Base-by-base conservation (phyloP, 2,888 invertebrate species). In the Urechis unicinctus region DNA sequence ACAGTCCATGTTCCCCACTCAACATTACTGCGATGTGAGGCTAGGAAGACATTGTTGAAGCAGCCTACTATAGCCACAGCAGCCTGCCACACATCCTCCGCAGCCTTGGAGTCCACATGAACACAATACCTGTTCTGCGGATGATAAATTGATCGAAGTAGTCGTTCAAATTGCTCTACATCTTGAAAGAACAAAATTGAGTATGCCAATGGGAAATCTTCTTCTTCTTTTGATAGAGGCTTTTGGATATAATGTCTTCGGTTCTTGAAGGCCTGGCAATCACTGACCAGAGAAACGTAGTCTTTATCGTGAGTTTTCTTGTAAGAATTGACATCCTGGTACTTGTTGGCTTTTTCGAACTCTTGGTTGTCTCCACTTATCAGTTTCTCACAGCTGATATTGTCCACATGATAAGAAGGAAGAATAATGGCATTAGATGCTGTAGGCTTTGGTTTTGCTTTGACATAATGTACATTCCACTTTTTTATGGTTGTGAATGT, bases 111-210 rank as follows among this genome's bases (percentile, higher is more conserved):
- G 30, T 62, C 62, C 1, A 59, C 59, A 50, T 62, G 62, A 21
- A 61, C 42, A 44, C 62, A 62, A 53, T 62, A 62, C 46, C 44
- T 58, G 46, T 62, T 62, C 43, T 62, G 62, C 22, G 62, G 58
- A 17, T 59, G 45, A 50, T 62, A 62, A 26, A 62, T 56, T 24
- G 57, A 58, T 17, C 61, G 45, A 2, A 62, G 53, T 17, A 62
- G 47, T 22, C 57, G 29, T 36, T 59, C 61, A 30, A 61, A 48
- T 43, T 55, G 60, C 29, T 55, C 52, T 3, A 55, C 44, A 26
- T 61, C 57, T 43, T 59, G 53, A 53, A 48, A 60, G 43, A 62
- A 50, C 9, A 62, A 28, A 22, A 62, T 54, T 30, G 57, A 57
- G 46, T 46, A 61, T 3, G 61, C 59, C 28, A 61, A 24, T 5